These are phyloP conservation scores for Leguminivora glycinivorella DNA, from an alignment of 1,140 invertebrate species.

Conservation along the genomic window DNA sequence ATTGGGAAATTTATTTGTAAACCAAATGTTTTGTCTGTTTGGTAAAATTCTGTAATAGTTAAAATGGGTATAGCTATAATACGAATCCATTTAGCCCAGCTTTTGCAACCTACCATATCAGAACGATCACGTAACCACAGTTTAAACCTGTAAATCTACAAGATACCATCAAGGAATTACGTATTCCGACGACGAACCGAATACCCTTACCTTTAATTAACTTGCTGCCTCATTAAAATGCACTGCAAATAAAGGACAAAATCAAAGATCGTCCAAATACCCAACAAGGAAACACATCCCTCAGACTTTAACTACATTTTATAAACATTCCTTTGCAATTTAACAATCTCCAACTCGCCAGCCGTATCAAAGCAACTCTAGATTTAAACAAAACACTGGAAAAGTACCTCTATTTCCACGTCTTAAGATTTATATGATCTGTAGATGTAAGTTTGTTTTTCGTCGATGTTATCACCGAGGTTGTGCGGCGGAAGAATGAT, in stretches of 20 bases:
- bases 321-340: conserved; percentile 4
- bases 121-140: too few relatives aligned
- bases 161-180: neutral
- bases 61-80: too few relatives aligned
- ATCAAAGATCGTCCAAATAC: neutral
- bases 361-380: neutral
- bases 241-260: neutral
- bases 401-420: neutral
- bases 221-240: neutral
- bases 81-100: neutral
- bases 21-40: too few relatives aligned
- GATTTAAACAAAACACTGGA: neutral
- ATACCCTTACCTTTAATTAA: neutral
- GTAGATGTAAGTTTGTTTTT: neutral
- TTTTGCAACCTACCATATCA: neutral
- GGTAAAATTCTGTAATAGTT: too few relatives aligned
- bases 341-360: conserved; percentile 14
- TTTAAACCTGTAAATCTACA: conserved; percentile 1
- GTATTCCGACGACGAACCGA: neutral
- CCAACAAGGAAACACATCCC: conserved; percentile 18
- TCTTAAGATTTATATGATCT: neutral
- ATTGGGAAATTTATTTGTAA: too few relatives aligned
- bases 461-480: conserved; percentile 18
- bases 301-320: conserved; percentile 11
- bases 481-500: conserved; percentile 23